These are phyloP conservation scores for Lampris megalopsis DNA, from an alignment of 2,113 vertebrate species.

Conservation along the genomic window DNA sequence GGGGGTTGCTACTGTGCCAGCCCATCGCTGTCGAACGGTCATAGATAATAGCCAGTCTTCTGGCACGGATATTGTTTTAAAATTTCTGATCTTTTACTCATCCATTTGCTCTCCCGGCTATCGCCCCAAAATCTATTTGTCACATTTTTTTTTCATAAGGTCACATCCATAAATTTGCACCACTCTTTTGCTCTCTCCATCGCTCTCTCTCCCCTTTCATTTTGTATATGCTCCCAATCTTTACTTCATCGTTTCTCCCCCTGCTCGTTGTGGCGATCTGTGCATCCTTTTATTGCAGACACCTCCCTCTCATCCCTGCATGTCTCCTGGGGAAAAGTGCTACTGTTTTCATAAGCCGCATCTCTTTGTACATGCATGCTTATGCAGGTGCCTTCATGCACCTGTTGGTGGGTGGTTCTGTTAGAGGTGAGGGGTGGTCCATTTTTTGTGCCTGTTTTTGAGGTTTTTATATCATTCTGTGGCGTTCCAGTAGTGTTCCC, in stretches of 20 bases:
- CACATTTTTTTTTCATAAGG: not conserved
- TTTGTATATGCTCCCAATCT: not conserved
- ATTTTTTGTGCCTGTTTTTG: too few relatives aligned
- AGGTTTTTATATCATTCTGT: too few relatives aligned
- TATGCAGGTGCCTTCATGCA: too few relatives aligned
- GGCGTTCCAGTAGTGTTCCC: too few relatives aligned
- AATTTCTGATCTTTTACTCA: conserved; percentile 31
- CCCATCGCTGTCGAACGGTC: conserved; percentile 39
- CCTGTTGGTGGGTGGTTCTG: too few relatives aligned
- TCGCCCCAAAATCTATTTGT: conserved; percentile 6
- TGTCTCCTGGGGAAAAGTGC: conserved; percentile 8
- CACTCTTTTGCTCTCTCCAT: conserved; percentile 5
- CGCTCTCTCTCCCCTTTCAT: not conserved
- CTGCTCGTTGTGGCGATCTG: not conserved
- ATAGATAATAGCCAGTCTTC: conserved; percentile 36
- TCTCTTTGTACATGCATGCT: too few relatives aligned
- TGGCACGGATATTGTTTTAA: conserved; percentile 45
- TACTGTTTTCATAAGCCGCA: not conserved
- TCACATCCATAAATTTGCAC: conserved; percentile 21
- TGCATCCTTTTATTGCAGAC: not conserved
- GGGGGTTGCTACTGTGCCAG: conserved; percentile 33
- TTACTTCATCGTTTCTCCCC: not conserved
- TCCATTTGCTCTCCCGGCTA: conserved; percentile 33
- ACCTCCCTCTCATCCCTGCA: not conserved
- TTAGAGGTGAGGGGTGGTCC: too few relatives aligned